Base-by-base conservation (phyloP, 2,113 vertebrate species). In the Dicentrarchus labrax region DNA sequence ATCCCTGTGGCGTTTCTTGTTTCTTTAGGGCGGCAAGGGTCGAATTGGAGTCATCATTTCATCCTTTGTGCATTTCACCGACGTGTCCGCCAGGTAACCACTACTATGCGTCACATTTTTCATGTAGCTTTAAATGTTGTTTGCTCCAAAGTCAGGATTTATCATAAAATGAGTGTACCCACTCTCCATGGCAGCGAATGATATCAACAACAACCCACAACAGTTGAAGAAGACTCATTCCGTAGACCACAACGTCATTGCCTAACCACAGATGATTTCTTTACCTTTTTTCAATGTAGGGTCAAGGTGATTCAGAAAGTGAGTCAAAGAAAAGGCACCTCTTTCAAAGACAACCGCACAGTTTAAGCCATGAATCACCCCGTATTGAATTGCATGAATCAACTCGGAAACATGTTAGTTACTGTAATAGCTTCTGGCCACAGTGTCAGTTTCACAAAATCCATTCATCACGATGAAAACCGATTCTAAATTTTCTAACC, bases 61-160 rank as follows among this genome's bases (percentile, higher is more conserved):
- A 0, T 99, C 97, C 0, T 99, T 98, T 82, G 97, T 99, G 93
- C 95, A 99, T 87, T 99, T 99, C 95, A 98, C 97, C 64, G 96
- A 97, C 22, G 95, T 98, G 66, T 99, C 97, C 6, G 97, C 97
- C 93, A 98, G 98, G 98, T 99, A 97, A 91, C 88, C 38, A 13
- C 71, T 5, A 10, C 56, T 7, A 4, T 61, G 57, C 48, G 21
- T 80, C 51, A 17, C 41, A 54, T 39, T 47, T 59, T n/a, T 77
- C 5, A 15, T 82, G 62, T 30, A 30, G 30, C 30, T 30, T 30
- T 30, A 30, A 38, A 65, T 6, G 17, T 69, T 57, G 10, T 41
- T 69, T 74, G 0, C 45, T 12, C 60, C 72, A 4, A 72, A 45
- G 53, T 82, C 43, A 10, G 38, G 57, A 51, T 71, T 81, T 39